Percentiles rank a stretch among this genome's conserved stretches.
phyloP scores from a whole-genome alignment of 2,888 invertebrate species.

The Nebria brevicollis region DNA sequence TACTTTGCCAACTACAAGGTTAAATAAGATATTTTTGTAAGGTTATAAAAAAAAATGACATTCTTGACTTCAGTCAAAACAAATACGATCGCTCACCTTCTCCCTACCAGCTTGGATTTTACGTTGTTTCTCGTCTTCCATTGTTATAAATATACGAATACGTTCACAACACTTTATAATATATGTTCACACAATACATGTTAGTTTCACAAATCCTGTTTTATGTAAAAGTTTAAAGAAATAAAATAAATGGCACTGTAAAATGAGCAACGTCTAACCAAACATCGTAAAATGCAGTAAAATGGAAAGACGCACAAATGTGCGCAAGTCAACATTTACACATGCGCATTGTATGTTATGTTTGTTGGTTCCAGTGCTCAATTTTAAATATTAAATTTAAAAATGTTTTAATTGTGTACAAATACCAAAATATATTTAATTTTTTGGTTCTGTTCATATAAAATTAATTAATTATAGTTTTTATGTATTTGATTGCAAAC shows the following conservation, averaged over 20 bases:
- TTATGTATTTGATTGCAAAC: background rate
- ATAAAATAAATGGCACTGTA: slow-evolving; percentile 42
- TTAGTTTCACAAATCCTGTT: slow-evolving; percentile 16
- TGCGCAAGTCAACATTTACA: slow-evolving; percentile 4
- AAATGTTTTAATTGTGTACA: background rate
- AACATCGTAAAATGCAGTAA: slow-evolving; percentile 21
- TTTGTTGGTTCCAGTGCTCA: no score
- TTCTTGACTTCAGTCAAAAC: slow-evolving; percentile 25
- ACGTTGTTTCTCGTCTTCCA: slow-evolving; percentile 49
- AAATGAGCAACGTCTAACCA: slow-evolving; percentile 31
- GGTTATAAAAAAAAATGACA: slow-evolving; percentile 32
- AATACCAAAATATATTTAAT: background rate
- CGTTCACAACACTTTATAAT: background rate
- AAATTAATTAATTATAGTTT: no score
- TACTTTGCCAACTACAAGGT: slow-evolving; percentile 48
- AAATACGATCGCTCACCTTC: slow-evolving; percentile 47
- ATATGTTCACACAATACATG: slow-evolving; percentile 19
- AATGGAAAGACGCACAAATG: slow-evolving; percentile 21
- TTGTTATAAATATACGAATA: slow-evolving; percentile 12
- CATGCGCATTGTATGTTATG: background rate
- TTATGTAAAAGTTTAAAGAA: slow-evolving; percentile 32
- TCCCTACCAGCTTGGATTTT: slow-evolving; percentile 49
- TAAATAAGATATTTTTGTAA: slow-evolving; percentile 32
- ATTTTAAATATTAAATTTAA: background rate
- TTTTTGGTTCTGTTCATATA: background rate